A percentile compares a stretch with the other conserved stretches of the same genome.
Evolutionary conservation across 2,888 invertebrate species (phyloP).

Genomic region (Drosophila nigricruria): DNA sequence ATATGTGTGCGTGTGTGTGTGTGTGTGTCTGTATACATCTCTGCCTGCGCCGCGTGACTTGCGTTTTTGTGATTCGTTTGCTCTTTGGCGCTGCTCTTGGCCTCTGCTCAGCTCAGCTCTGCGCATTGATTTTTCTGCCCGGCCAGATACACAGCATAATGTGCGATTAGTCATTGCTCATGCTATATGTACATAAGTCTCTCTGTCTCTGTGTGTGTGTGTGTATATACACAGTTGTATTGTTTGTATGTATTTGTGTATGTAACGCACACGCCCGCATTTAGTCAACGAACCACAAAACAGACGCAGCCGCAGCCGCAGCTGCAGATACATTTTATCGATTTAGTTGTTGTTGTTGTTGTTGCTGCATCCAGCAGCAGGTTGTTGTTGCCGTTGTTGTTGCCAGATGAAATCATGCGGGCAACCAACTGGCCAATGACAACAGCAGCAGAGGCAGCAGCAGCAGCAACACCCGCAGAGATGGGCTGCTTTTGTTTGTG

Average conservation of each 20-base stretch:
- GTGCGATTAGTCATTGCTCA: conserved; percentile 41
- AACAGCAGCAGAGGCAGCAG: conserved; percentile 31
- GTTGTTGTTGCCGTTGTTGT: conserved; percentile 47
- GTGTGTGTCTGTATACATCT: conserved; percentile 29
- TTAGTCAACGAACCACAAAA: conserved; percentile 78
- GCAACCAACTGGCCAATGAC: conserved; percentile 59
- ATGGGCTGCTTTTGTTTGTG: neutral
- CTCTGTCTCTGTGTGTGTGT: conserved; percentile 6
- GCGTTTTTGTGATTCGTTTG: conserved; percentile 80
- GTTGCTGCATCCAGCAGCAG: conserved; percentile 68
- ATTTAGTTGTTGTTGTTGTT: conserved; percentile 42
- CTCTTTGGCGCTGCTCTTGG: conserved; percentile 51
- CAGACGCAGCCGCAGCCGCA: conserved; percentile 44
- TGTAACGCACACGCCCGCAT: conserved; percentile 77
- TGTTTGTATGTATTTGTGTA: conserved; percentile 30
- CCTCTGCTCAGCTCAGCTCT: conserved; percentile 32
- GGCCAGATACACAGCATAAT: conserved; percentile 76
- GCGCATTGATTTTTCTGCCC: conserved; percentile 77
- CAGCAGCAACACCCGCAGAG: conserved; percentile 22
- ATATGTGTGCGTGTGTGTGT: conserved; percentile 26
- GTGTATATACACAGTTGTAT: conserved; percentile 7
- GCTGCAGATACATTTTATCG: conserved; percentile 71
- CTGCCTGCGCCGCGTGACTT: conserved; percentile 63
- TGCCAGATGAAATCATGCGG: conserved; percentile 78
- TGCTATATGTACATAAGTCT: conserved; percentile 11